These are phyloP conservation scores for Encarsia formosa DNA, from an alignment of 2,888 invertebrate species.

Conservation along the genomic window DNA sequence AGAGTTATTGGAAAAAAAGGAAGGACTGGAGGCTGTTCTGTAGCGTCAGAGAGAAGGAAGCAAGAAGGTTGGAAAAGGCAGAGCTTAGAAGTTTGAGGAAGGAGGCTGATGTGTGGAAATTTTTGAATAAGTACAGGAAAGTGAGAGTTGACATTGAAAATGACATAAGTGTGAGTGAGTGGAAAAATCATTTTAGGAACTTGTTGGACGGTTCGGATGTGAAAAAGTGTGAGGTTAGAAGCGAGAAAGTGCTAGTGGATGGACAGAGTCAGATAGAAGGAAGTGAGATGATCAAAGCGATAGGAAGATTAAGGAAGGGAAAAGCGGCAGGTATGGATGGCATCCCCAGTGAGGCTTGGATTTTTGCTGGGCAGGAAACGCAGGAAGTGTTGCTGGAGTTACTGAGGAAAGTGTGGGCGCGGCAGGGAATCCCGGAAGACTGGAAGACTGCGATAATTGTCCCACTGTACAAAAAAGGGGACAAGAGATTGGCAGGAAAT, in stretches of 20 bases:
- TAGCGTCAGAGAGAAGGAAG: too few relatives aligned
- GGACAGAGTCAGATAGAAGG: background rate
- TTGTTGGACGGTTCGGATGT: background rate
- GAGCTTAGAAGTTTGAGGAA: background rate
- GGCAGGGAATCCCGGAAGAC: slow-evolving; percentile 20
- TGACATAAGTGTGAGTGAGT: background rate
- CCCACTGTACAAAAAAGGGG: slow-evolving; percentile 26
- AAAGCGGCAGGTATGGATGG: slow-evolving; percentile 23
- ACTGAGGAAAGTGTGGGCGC: slow-evolving; percentile 13
- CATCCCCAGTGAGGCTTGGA: slow-evolving; percentile 27
- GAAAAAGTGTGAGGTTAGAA: background rate
- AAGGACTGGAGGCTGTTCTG: too few relatives aligned
- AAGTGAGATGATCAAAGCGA: background rate
- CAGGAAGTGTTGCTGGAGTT: background rate
- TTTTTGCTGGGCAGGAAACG: slow-evolving; percentile 6
- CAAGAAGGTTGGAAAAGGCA: too few relatives aligned
- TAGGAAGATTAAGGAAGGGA: slow-evolving; percentile 16
- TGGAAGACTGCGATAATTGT: slow-evolving; percentile 24
- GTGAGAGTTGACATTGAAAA: background rate
- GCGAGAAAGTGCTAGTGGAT: background rate
- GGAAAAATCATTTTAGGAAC: background rate
- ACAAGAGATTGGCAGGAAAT: slow-evolving; percentile 16
- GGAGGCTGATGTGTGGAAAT: background rate
- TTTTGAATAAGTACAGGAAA: background rate
- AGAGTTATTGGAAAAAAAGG: too few relatives aligned